Evolutionary conservation across 2,797 vertebrate genomes (phyloP), one percentile per base, ranked within the genome.

Genomic region (Catamblyrhynchus diadema): DNA sequence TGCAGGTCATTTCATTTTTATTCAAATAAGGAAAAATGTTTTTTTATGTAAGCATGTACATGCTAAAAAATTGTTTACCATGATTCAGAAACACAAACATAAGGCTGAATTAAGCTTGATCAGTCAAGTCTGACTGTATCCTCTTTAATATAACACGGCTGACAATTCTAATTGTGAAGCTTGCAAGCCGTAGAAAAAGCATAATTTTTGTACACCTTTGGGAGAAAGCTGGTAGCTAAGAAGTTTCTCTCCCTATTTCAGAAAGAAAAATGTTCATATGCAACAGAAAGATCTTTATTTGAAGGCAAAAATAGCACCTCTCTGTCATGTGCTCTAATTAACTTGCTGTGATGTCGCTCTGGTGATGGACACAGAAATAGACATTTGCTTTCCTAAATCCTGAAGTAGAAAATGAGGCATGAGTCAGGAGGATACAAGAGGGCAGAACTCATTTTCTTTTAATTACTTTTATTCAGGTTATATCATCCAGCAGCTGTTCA

Each of bases 401-500:
- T 93, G 92, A 87, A 94, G 94, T 64, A 93, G 94, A 92, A 94
- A 96, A 96, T 88, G 86, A 94, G 77, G 73, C 91, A 95, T 95
- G 92, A 96, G 94, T 97, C 94, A 96, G 91, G 77, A 96, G 90
- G 93, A 92, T 92, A 91, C 88, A 92, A 81, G 88, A 96, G 94
- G 89, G 93, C 95, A 96, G 86, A 96, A 88, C 95, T 96, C 70
- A 92, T 94, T 95, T 96, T 95, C 74, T 94, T 95, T 94, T 93
- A 96, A 96, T 97, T 95, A 96, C 94, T 96, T 96, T 93, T 88
- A 93, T 96, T 96, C 93, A 95, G 80, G 94, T 95, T 95, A 90
- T 92, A 93, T 87, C 83, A 96, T 90, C 50, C 88, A 90, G 85
- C 90, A 96, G 93, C 89, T 97, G 85, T 91, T 95, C 88, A 93